Conservation (phyloP, 2,113 vertebrate species). For the Calidris pygmaea region DNA sequence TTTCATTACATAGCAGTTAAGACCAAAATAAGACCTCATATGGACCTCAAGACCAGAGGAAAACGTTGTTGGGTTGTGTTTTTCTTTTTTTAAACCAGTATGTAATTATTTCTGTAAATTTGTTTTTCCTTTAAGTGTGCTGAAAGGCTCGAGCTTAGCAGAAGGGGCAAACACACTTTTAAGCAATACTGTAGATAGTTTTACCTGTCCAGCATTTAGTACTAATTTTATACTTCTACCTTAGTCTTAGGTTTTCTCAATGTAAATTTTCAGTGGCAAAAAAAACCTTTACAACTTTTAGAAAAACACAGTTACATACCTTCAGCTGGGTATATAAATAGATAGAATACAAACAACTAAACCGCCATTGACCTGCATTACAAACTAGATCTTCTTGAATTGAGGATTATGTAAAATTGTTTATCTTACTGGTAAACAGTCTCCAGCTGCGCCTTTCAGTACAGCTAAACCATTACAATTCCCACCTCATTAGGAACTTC, state of each 20-base stretch:
- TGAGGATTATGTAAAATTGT: accelerated
- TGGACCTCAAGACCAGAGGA: background rate
- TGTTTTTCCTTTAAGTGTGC: slow-evolving; percentile 14
- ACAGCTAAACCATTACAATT: background rate
- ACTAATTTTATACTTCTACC: background rate
- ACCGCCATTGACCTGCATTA: background rate
- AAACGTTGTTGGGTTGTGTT: background rate
- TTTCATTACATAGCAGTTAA: background rate
- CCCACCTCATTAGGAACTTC: background rate
- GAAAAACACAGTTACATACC: background rate
- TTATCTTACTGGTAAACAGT: background rate
- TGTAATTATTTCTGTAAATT: slow-evolving; percentile 47
- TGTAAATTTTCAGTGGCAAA: background rate
- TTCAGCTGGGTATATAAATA: background rate
- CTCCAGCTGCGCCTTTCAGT: background rate
- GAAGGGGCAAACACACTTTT: slow-evolving; percentile 20
- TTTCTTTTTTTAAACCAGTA: background rate
- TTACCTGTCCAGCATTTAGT: background rate
- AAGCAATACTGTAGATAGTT: slow-evolving; percentile 33
- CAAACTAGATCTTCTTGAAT: background rate
- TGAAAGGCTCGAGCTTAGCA: slow-evolving; percentile 37
- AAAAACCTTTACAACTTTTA: background rate
- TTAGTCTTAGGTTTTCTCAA: slow-evolving; percentile 3
- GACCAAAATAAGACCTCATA: background rate
- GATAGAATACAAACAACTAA: background rate